Evolutionary conservation across 1,140 invertebrate species (phyloP).

Genomic region (Galleria mellonella): DNA sequence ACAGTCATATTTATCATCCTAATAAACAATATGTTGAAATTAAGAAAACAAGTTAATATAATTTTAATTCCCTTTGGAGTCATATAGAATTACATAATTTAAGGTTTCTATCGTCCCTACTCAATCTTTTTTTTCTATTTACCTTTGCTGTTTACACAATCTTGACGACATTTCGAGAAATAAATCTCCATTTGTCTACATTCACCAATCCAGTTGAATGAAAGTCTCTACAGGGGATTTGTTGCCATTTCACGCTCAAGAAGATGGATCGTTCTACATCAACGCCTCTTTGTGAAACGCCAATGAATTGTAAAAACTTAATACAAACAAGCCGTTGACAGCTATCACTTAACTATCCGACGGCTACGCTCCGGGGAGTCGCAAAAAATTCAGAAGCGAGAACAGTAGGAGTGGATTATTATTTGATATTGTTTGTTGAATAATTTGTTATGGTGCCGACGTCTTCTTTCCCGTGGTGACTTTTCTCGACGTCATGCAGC

Average conservation of each 20-base stretch:
- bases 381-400: constrained; percentile 38
- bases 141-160: constrained; percentile 48
- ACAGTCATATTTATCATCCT: too few relatives aligned
- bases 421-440: constrained; percentile 37
- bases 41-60: too few relatives aligned
- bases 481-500: constrained; percentile 13
- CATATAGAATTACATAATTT: too few relatives aligned
- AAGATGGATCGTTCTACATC: constrained; percentile 17
- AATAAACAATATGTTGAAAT: too few relatives aligned
- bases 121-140: constrained; percentile 34
- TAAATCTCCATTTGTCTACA: constrained; percentile 52
- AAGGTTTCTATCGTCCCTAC: constrained; percentile 12
- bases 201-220: constrained; percentile 35
- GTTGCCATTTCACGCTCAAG: constrained; percentile 29
- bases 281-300: constrained; percentile 15
- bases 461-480: constrained; percentile 5
- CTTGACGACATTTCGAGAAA: constrained; percentile 35
- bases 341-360: constrained; percentile 26
- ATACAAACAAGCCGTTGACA: constrained; percentile 35
- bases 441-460: constrained; percentile 18
- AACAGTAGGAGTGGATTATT: constrained; percentile 38
- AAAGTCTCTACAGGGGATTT: constrained; percentile 22
- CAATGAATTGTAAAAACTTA: constrained; percentile 14
- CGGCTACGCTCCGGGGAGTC: constrained; percentile 21
- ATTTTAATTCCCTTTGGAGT: too few relatives aligned